Base-by-base conservation (phyloP, 1,140 invertebrate species). In the Drosophila serrata region DNA sequence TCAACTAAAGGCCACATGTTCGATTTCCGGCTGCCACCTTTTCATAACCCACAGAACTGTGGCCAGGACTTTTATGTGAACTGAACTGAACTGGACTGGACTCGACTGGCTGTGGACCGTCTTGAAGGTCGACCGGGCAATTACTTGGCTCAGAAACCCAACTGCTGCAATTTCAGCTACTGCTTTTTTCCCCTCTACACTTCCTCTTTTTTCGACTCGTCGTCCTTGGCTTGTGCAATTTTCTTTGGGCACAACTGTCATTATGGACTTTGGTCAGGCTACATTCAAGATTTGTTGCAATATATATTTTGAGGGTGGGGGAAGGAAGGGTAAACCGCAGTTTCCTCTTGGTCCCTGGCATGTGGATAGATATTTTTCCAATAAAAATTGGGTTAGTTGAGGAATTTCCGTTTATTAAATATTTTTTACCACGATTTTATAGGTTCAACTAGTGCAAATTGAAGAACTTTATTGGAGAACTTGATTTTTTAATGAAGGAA, bases 191-290 rank as follows among this genome's bases (percentile, higher is more conserved):
- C 39, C 22, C 39, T 22, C 33, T 58, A 40, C 51, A 31, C 43
- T 57, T 72, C 55, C 59, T 72, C 55, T 55, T 58, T 57, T 46
- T 43, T 57, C 53, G 60, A 58, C 58, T 63, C 67, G 82, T 76
- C 84, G 82, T 82, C 84, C 84, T 87, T 87, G 84, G 78, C 84
- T 88, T 77, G 77, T 84, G 77, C 81, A 84, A 84, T 84, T 85
- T 84, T 31, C 61, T 65, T 70, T 45, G 29, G 65, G 43, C 72
- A 63, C 45, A 73, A 77, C 62, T 81, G 67, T 75, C 73, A 74
- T 78, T 78, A 78, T 69, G 75, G 75, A 76, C 64, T 78, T 78
- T 57, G 75, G 75, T 78, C 74, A 56, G 58, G 57, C 63, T 33
- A 58, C 67, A 69, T 61, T 70, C 39, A 78, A 56, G 74, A 68